phyloP scores from a whole-genome alignment of 2,797 vertebrate genomes.

The Diceros bicornis region DNA sequence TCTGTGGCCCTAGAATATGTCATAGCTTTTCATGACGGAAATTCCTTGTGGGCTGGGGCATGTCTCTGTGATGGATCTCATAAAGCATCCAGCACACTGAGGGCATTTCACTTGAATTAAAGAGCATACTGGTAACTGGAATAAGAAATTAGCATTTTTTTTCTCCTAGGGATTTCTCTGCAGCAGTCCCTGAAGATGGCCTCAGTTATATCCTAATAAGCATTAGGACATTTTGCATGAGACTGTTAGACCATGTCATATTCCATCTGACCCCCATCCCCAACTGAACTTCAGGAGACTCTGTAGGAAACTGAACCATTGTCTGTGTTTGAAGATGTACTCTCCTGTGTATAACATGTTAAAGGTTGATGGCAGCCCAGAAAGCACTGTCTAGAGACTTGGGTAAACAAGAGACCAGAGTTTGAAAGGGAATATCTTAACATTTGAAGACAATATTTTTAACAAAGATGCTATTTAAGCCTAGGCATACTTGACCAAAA shows the following conservation, averaged over 20 bases:
- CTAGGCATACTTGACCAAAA: constrained; percentile 44
- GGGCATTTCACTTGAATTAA: constrained; percentile 76
- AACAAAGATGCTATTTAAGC: constrained; percentile 29
- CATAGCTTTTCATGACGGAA: constrained; percentile 54
- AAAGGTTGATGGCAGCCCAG: constrained; percentile 47
- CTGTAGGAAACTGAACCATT: constrained; percentile 9
- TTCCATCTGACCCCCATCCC: neutral
- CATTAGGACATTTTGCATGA: constrained; percentile 59
- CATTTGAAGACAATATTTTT: constrained; percentile 68
- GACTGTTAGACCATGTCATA: constrained; percentile 31
- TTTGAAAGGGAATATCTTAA: constrained; percentile 64
- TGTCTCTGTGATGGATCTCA: constrained; percentile 65
- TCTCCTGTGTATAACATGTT: constrained; percentile 31
- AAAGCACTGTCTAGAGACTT: constrained; percentile 63
- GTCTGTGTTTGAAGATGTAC: neutral
- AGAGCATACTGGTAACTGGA: constrained; percentile 76
- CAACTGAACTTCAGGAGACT: constrained; percentile 52
- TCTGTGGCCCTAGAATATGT: neutral
- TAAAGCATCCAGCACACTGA: constrained; percentile 62
- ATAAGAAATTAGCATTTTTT: constrained; percentile 78
- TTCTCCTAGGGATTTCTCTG: constrained; percentile 74
- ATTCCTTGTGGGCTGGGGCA: constrained; percentile 33
- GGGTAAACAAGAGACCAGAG: constrained; percentile 3
- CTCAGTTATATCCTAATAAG: constrained; percentile 64
- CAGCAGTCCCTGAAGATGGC: constrained; percentile 57